A percentile compares a stretch with the other conserved stretches of the same genome.
phyloP scores from a whole-genome alignment of 2,888 invertebrate genomes.

The Perdita meconis region DNA sequence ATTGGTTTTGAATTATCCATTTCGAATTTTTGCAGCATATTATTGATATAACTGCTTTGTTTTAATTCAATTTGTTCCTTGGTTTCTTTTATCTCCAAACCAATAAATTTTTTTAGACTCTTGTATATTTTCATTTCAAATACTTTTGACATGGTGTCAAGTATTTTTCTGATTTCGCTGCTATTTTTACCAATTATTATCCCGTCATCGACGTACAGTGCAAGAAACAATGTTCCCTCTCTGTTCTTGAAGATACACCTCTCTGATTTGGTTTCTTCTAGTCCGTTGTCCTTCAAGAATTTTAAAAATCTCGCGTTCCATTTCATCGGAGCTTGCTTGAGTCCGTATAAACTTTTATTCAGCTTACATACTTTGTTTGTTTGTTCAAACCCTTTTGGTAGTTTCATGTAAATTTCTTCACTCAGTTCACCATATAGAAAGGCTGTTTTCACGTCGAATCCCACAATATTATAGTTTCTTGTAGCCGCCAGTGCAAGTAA shows the following conservation, averaged over 20 bases:
- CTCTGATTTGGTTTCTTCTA: too few species aligned
- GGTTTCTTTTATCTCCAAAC: not conserved
- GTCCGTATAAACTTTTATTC: slow-evolving; percentile 3
- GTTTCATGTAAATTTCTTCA: slow-evolving; percentile 4
- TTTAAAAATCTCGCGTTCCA: too few species aligned
- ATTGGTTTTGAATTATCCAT: slow-evolving; percentile 13
- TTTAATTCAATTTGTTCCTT: too few species aligned
- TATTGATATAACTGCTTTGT: not conserved
- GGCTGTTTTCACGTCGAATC: slow-evolving; percentile 29
- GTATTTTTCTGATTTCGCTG: not conserved
- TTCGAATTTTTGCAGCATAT: not conserved
- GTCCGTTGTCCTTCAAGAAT: too few species aligned
- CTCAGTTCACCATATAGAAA: not conserved
- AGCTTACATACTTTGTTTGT: slow-evolving; percentile 5
- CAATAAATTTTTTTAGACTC: slow-evolving; percentile 8
- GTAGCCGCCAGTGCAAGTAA: not conserved
- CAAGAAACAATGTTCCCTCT: not conserved
- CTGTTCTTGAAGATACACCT: too few species aligned
- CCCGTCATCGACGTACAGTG: slow-evolving; percentile 20
- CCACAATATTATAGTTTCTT: not conserved
- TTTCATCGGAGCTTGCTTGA: slow-evolving; percentile 14
- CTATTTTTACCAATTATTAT: slow-evolving; percentile 1
- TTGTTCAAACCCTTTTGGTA: slow-evolving; percentile 14
- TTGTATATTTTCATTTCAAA: slow-evolving; percentile 17
- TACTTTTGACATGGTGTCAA: not conserved